Base-by-base conservation (phyloP, 2,888 invertebrate genomes). In the Pyrgus malvae region DNA sequence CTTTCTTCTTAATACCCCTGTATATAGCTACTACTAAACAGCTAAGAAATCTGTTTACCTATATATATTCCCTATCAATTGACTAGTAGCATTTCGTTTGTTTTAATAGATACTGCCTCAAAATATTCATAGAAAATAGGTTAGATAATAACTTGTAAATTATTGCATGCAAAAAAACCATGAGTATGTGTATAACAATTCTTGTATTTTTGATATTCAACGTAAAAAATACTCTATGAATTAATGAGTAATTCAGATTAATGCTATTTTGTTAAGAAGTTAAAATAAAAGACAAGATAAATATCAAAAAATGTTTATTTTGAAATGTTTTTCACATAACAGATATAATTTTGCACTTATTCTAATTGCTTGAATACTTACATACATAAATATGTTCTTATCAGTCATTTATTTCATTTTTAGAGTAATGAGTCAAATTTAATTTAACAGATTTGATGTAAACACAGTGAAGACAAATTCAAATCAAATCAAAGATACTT, bases 251-350 rank as follows among this genome's bases (percentile, higher is more conserved):
- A n/a, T n/a, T n/a, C n/a, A n/a, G n/a, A n/a, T n/a, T n/a, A n/a
- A n/a, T n/a, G n/a, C n/a, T n/a, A n/a, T n/a, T n/a, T n/a, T n/a
- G n/a, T n/a, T n/a, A n/a, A n/a, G n/a, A n/a, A n/a, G 1, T 37
- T 16, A 37, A 11, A 11, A 25, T 8, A 21, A 46, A 40, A 40
- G 40, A 54, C 25, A 16, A 46, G 2, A 40, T 5, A 49, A 8
- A 37, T 49, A 48, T 64, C 58, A 35, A 64, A 69, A 71, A 74
- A 76, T 75, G 77, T 80, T 80, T 80, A 80, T 67, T 73, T 69
- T 71, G 70, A 70, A 71, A 72, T 70, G 66, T 68, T 67, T 66
- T 65, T 67, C n/a, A 72, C 66, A 69, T 67, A 70, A 69, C 68
- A 71, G 70, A 70, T 72, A 80, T 72, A 72, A 73, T 70, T 72